Evolutionary conservation across 2,888 invertebrate species (phyloP).

Genomic region (Zele albiditarsus): DNA sequence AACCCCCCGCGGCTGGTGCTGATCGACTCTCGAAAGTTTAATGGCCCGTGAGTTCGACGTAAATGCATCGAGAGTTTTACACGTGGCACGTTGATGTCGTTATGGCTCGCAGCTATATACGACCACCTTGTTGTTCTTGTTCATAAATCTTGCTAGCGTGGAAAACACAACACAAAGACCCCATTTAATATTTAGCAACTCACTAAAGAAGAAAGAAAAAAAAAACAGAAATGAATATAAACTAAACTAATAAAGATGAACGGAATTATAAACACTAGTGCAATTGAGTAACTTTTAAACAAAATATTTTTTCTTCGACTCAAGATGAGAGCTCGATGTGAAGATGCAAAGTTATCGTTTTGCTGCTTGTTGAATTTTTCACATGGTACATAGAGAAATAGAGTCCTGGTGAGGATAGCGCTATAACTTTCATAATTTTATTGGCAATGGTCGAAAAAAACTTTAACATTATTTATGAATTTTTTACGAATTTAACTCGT

Average conservation of each 20-base stretch:
- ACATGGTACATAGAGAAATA: slow-evolving; percentile 12
- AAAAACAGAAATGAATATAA: not conserved
- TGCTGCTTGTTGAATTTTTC: slow-evolving; percentile 37
- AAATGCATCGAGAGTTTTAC: slow-evolving; percentile 48
- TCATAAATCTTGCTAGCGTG: slow-evolving; percentile 37
- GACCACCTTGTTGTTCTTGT: slow-evolving; percentile 39
- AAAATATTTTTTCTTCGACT: not conserved
- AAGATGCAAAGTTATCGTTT: slow-evolving; percentile 12
- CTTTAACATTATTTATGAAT: slow-evolving; percentile 37
- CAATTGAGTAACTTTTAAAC: slow-evolving; percentile 8
- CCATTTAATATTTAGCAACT: slow-evolving; percentile 15
- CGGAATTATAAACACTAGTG: not conserved
- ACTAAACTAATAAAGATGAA: not conserved
- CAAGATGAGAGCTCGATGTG: not conserved
- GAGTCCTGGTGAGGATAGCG: not conserved
- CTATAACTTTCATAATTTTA: slow-evolving; percentile 36
- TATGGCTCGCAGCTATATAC: slow-evolving; percentile 38
- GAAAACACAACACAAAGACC: slow-evolving; percentile 31
- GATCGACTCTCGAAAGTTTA: slow-evolving; percentile 52
- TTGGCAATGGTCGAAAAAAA: slow-evolving; percentile 21
- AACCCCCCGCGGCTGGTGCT: slow-evolving; percentile 38
- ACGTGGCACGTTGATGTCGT: slow-evolving; percentile 49
- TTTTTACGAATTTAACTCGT: slow-evolving; percentile 23
- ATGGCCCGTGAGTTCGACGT: slow-evolving; percentile 49
- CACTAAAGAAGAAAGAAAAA: not conserved